A percentile compares a stretch with the other conserved stretches of the same genome.
phyloP scores from a whole-genome alignment of 2,888 invertebrate species.

The Acronicta psi region DNA sequence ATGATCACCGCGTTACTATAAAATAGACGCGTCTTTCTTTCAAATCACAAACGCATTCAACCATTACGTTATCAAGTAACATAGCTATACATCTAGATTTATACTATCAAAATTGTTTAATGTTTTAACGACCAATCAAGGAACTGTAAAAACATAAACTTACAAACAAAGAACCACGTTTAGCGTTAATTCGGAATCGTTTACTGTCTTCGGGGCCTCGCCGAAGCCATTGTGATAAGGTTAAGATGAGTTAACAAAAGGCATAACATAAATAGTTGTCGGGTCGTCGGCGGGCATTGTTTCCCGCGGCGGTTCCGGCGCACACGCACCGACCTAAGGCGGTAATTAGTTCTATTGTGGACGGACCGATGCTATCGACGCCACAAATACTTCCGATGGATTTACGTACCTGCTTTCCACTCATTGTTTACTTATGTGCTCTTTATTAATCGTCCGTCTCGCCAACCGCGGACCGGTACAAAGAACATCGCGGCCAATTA shows the following conservation, averaged over 20 bases:
- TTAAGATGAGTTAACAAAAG: constrained; percentile 74
- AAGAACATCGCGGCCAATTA: constrained; percentile 38
- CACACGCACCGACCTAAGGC: constrained; percentile 66
- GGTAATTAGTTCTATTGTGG: constrained; percentile 87
- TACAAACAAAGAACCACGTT: constrained; percentile 35
- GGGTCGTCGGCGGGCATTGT: constrained; percentile 72
- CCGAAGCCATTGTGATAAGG: constrained; percentile 64
- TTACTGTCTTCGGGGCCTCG: constrained; percentile 24
- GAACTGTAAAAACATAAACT: constrained; percentile 8
- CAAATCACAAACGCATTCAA: too few relatives aligned
- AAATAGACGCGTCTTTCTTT: too few relatives aligned
- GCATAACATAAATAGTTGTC: constrained; percentile 60
- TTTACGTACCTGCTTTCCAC: constrained; percentile 84
- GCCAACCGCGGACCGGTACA: constrained; percentile 24
- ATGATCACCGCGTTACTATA: too few relatives aligned
- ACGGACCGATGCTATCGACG: constrained; percentile 80
- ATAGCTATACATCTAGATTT: too few relatives aligned
- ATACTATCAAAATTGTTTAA: not conserved
- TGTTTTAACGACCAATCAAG: not conserved
- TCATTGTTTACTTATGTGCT: constrained; percentile 73
- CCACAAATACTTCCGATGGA: constrained; percentile 84
- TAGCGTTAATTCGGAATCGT: constrained; percentile 29
- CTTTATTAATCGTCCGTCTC: constrained; percentile 58
- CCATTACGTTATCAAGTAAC: too few relatives aligned
- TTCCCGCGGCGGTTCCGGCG: constrained; percentile 73